phyloP scores from a whole-genome alignment of 2,113 vertebrate species.

The Triplophysa tibetana region DNA sequence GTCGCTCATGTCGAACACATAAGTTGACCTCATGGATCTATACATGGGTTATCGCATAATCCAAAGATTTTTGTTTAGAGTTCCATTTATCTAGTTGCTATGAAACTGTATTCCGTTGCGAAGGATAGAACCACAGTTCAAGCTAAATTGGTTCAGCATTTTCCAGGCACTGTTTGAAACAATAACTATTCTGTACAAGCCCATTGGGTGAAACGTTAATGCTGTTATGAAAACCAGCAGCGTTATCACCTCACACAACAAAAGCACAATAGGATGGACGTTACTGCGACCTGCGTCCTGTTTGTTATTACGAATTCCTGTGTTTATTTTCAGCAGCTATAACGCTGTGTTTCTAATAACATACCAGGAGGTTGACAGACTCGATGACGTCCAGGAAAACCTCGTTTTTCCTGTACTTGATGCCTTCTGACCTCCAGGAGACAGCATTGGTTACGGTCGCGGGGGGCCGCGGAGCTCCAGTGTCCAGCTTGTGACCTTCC shows the following conservation, averaged over 20 bases:
- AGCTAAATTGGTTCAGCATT: too few species aligned
- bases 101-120: too few species aligned
- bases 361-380: slow-evolving; percentile 96
- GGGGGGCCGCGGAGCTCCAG: slow-evolving; percentile 93
- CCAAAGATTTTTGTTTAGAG: too few species aligned
- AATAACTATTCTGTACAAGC: not conserved
- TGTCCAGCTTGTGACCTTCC: slow-evolving; percentile 98
- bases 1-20: not conserved
- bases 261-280: not conserved
- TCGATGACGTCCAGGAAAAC: slow-evolving; percentile 99
- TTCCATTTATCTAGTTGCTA: too few species aligned
- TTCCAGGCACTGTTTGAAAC: not conserved
- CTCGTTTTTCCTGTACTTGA: slow-evolving; percentile 98
- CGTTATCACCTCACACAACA: not conserved
- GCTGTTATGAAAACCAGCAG: not conserved
- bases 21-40: too few species aligned
- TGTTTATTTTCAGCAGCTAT: slow-evolving; percentile 36
- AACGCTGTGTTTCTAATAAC: slow-evolving; percentile 29
- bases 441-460: slow-evolving; percentile 97
- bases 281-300: not conserved
- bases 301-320: slow-evolving; percentile 28
- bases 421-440: slow-evolving; percentile 97
- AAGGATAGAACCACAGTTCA: too few species aligned
- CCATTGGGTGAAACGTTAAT: not conserved
- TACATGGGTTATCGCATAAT: too few species aligned